Conservation (phyloP, 2,113 vertebrate genomes). For the Clarias macrocephalus region DNA sequence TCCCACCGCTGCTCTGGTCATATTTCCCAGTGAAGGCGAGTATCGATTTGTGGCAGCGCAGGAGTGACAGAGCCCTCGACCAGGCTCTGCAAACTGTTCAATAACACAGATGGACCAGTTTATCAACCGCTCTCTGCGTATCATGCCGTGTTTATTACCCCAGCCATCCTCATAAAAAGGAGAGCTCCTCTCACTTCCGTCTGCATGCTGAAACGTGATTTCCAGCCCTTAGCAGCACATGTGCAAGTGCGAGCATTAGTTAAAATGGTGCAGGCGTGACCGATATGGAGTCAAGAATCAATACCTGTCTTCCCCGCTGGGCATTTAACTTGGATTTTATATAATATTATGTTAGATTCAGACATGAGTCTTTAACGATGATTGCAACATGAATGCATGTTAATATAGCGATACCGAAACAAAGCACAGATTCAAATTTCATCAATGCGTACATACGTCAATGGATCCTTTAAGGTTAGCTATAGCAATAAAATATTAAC, state of each 20-base stretch:
- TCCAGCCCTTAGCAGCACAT: conserved; percentile 32
- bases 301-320: neutral
- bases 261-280: conserved; percentile 35
- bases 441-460: neutral
- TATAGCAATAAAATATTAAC: neutral
- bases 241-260: conserved; percentile 10
- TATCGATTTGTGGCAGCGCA: conserved; percentile 45
- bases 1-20: conserved; percentile 34
- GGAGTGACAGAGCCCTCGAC: conserved; percentile 48
- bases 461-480: neutral
- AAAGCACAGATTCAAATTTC: neutral
- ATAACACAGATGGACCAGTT: conserved; percentile 54
- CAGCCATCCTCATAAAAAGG: conserved; percentile 47
- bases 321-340: neutral
- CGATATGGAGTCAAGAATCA: conserved; percentile 28
- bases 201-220: conserved; percentile 27
- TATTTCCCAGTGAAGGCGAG: conserved; percentile 47
- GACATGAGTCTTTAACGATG: neutral
- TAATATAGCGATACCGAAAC: neutral
- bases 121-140: conserved; percentile 53
- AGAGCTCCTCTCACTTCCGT: conserved; percentile 18
- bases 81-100: conserved; percentile 50
- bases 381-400: neutral
- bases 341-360: neutral
- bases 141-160: conserved; percentile 55